phyloP scores from a whole-genome alignment of 2,797 vertebrate species.

The Arrhamphus sclerolepis region DNA sequence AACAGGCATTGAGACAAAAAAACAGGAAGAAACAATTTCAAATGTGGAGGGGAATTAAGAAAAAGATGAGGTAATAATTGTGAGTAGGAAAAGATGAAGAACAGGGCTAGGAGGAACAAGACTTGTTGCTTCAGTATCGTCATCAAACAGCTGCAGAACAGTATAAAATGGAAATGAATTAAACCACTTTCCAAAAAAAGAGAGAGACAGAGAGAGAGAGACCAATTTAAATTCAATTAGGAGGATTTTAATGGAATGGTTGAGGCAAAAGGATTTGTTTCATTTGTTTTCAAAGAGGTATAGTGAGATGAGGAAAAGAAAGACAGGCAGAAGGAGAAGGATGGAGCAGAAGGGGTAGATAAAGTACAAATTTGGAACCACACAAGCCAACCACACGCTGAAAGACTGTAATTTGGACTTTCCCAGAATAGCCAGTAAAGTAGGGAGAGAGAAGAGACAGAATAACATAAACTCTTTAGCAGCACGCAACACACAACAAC shows the following conservation, averaged over 20 bases:
- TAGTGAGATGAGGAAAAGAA: conserved; percentile 37
- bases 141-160: too few species aligned
- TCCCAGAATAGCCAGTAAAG: conserved; percentile 85
- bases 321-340: conserved; percentile 56
- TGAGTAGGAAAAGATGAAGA: conserved; percentile 22
- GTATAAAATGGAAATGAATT: background rate
- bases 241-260: conserved; percentile 13
- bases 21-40: conserved; percentile 54
- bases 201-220: too few species aligned
- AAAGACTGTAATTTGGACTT: conserved; percentile 87
- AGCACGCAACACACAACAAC: conserved; percentile 80
- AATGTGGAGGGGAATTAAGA: conserved; percentile 22
- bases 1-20: conserved; percentile 65
- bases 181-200: background rate
- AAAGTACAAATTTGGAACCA: conserved; percentile 83
- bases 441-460: conserved; percentile 78
- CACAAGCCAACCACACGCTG: conserved; percentile 80
- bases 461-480: conserved; percentile 81
- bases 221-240: conserved; percentile 11
- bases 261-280: conserved; percentile 35
- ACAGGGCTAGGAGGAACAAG: background rate
- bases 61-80: conserved; percentile 19
- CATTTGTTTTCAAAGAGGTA: conserved; percentile 27
- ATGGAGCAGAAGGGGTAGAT: conserved; percentile 72
- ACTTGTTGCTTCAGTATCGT: too few species aligned